These are phyloP conservation scores for Indicator maculatus DNA, from an alignment of 2,113 vertebrate genomes.

Conservation along the genomic window DNA sequence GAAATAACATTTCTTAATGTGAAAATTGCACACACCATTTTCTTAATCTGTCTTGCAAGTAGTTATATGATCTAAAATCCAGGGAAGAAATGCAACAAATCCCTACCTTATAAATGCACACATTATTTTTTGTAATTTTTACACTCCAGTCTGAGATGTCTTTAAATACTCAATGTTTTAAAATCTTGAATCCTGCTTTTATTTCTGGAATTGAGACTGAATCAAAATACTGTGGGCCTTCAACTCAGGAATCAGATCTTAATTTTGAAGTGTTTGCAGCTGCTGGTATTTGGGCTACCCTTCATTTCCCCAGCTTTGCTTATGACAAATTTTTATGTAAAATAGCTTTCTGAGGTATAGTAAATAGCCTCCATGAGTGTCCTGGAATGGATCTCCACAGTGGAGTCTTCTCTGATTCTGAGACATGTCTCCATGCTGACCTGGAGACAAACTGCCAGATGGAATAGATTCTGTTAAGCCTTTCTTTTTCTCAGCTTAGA, in stretches of 20 bases:
- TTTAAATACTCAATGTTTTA: background rate
- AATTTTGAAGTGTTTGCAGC: background rate
- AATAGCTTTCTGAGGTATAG: background rate
- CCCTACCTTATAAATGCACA: background rate
- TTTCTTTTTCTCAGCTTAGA: background rate
- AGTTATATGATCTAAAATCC: background rate
- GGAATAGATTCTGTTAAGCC: background rate
- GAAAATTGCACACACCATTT: background rate
- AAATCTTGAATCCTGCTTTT: background rate
- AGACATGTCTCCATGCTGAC: no score
- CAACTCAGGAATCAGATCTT: background rate
- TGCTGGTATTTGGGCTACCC: background rate
- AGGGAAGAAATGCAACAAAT: background rate
- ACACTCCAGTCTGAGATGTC: background rate
- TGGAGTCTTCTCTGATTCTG: no score
- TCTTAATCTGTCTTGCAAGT: conserved; percentile 23
- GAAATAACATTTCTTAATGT: background rate
- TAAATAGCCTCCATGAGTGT: background rate
- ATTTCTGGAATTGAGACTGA: background rate
- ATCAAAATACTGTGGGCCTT: background rate
- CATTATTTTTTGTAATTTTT: background rate
- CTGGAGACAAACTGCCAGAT: background rate
- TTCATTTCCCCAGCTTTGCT: background rate
- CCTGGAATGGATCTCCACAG: fast-evolving
- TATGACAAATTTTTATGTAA: background rate